A percentile compares a stretch with the other conserved stretches of the same genome.
Evolutionary conservation across 2,113 vertebrate species (phyloP).

Genomic region (Ceyx margarethae): DNA sequence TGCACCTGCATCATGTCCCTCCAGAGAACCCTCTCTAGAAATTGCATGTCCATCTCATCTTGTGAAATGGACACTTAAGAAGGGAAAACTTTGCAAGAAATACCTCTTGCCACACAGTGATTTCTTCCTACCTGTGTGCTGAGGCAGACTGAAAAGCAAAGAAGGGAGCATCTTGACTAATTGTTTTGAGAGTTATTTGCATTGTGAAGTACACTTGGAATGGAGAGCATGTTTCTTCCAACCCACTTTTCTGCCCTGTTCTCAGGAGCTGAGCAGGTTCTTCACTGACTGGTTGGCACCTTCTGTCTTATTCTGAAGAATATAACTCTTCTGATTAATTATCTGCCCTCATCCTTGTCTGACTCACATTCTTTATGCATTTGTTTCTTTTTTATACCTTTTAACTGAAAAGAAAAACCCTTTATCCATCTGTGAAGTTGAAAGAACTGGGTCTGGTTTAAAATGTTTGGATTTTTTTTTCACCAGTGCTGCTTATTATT

Average conservation of each 20-base stretch:
- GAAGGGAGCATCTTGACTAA: not conserved
- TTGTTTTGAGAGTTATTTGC: not conserved
- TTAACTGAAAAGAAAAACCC: not conserved
- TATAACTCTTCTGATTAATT: not conserved
- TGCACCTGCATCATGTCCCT: not conserved
- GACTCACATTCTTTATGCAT: not conserved
- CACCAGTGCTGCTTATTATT: not conserved
- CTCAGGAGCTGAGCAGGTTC: not conserved
- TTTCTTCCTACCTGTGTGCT: not conserved
- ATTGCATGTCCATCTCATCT: not conserved
- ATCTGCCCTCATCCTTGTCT: not conserved
- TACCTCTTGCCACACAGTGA: not conserved
- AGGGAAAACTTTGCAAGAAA: not conserved
- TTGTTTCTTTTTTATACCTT: not conserved
- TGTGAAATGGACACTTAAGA: not conserved
- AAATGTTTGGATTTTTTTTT: not conserved
- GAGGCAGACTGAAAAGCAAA: not conserved
- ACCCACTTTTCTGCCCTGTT: rapidly evolving
- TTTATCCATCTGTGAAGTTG: not conserved
- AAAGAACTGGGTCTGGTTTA: not conserved
- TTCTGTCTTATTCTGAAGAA: not conserved
- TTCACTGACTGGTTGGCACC: not conserved
- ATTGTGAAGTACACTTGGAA: not conserved
- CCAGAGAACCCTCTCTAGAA: not conserved
- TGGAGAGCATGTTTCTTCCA: not conserved